These are phyloP conservation scores for Radopholus similis DNA, from an alignment of 1,140 invertebrate species.

Conservation along the genomic window DNA sequence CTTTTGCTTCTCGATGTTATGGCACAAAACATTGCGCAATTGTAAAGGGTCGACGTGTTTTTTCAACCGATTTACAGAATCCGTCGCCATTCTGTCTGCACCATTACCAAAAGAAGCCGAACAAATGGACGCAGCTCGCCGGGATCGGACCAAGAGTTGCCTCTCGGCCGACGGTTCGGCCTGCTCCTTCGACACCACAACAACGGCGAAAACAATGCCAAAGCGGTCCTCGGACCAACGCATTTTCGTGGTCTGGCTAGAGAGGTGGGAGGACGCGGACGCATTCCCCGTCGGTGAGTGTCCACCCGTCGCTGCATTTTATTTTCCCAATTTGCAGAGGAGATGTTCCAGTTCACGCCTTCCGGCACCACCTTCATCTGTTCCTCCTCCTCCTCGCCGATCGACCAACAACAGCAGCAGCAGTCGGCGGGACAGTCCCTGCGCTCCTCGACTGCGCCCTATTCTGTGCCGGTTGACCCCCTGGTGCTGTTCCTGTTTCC, in stretches of 20 bases:
- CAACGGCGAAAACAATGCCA: slow-evolving; percentile 5
- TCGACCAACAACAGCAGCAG: not conserved
- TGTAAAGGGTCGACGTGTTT: not conserved
- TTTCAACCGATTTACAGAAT: not conserved
- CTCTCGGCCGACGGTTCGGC: not conserved
- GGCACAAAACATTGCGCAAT: not conserved
- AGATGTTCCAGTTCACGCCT: slow-evolving; percentile 10
- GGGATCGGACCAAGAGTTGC: slow-evolving; percentile 9
- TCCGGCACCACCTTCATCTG: not conserved
- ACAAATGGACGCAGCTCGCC: not conserved
- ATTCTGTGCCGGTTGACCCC: slow-evolving; percentile 1
- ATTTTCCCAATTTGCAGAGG: slow-evolving; percentile 1
- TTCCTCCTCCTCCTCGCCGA: not conserved
- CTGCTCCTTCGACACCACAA: slow-evolving; percentile 9
- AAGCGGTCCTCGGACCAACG: slow-evolving; percentile 37
- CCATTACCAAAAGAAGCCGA: not conserved
- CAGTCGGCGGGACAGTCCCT: not conserved
- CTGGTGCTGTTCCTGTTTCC: slow-evolving; percentile 29
- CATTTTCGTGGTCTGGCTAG: slow-evolving; percentile 45
- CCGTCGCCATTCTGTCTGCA: not conserved
- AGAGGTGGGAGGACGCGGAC: slow-evolving; percentile 39
- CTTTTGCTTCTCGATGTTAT: not conserved
- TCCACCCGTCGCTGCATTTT: not conserved
- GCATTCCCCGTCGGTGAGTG: slow-evolving; percentile 33
- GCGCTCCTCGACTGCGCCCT: not conserved